Base-by-base conservation (phyloP, 2,797 vertebrate species). In the Myoxocephalus aenaeus region DNA sequence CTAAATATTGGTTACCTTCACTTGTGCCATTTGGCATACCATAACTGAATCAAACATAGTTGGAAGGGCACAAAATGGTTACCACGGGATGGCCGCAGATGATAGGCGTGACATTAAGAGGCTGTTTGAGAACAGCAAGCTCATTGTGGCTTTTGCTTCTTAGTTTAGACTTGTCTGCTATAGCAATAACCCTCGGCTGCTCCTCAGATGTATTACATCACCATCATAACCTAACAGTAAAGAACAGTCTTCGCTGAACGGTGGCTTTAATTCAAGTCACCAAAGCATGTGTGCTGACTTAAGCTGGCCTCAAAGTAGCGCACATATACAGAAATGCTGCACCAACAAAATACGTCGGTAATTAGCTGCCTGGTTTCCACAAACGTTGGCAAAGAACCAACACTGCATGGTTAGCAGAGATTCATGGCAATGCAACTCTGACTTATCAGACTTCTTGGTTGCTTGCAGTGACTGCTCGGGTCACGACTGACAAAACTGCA, bases 121-220 rank as follows among this genome's bases (percentile, higher is more conserved):
- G 71, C 87, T 68, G 85, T 67, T 75, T 72, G 79, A 89, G 86
- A 92, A 92, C 85, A 92, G 90, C 86, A 71, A 89, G 82, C 86
- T 87, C 85, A 90, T 82, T 92, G 92, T 91, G 90, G 91, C 86
- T 90, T 92, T 80, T 29, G 29, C 86, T 82, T 88, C 77, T 88
- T 82, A 89, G 77, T 89, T 89, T 83, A 90, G 81, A 86, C 71
- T 78, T 29, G 85, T 90, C 87, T 92, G 84, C 77, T 82, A 78
- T 67, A 89, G 90, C 81, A 91, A 90, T 90, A 91, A 90, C 64
- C 72, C 86, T 76, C 36, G 51, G 76, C 73, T 71, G 81, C 74
- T 79, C 77, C 74, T 88, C 79, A 80, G 59, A 87, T 80, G 74
- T 80, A 89, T 89, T 90, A 90, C 88, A 90, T 91, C 89, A 92